Base-by-base conservation (phyloP, 2,888 invertebrate genomes). In the Rapana venosa region DNA sequence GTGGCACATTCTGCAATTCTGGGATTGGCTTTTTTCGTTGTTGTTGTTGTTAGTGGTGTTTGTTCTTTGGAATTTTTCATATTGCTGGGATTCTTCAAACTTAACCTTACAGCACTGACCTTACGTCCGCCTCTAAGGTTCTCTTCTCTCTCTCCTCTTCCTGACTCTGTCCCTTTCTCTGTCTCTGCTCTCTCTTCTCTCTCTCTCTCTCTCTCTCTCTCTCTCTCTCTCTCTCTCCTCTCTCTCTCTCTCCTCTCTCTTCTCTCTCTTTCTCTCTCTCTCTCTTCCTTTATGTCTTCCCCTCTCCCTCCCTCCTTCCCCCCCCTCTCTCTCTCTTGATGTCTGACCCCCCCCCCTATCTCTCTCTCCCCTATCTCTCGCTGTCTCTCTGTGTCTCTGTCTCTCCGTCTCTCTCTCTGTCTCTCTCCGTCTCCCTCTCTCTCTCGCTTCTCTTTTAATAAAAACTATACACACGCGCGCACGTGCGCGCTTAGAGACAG, bases 321-420 rank as follows among this genome's bases (percentile, higher is more conserved):
- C 17, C 47, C 47, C 47, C 1, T n/a, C 13, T 32, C 15, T 20
- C n/a, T 11, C 30, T 20, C 17, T 20, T 11, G 15, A 20, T 35
- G 30, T 32, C 84, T 36, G 22, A 6, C 84, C 17, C 84, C 56
- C 56, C 47, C 22, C 22, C 58, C n/a, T 17, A 5, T 13, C 8
- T 13, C 8, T 0, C 2, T 61, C n/a, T 4, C 32, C 85, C 30
- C 20, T 61, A 15, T 26, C 85, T 86, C 61, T 66, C 86, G 58
- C 86, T 66, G 30, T 86, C 32, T 86, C 20, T 86, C 66, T 4
- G 20, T 58, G 20, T 86, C 61, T 86, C 86, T 86, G 4, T 58
- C 32, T 58, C 86, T 22, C 30, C 20, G 1, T 61, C 32, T 86
- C 61, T 79, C 77, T 79, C 35, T 79, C 26, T 79, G 32, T 79